A percentile compares a stretch with the other conserved stretches of the same genome.
These are phyloP conservation scores for Salminus brasiliensis DNA, from an alignment of 2,113 vertebrate genomes.

Conservation along the genomic window DNA sequence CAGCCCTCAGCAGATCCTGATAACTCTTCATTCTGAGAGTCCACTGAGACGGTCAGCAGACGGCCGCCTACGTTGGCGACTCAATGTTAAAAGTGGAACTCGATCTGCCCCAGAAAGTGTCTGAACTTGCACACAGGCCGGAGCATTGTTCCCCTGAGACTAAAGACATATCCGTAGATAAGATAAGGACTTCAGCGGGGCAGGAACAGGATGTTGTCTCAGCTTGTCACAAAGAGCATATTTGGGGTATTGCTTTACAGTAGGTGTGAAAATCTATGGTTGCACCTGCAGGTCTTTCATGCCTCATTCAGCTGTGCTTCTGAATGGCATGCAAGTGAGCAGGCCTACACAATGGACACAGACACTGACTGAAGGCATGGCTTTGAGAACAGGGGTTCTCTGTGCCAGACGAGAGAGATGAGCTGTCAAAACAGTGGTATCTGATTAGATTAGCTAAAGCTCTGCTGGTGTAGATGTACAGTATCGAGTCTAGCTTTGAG, in stretches of 20 bases:
- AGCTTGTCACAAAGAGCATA: background rate
- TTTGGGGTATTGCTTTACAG: background rate
- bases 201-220: conserved; percentile 56
- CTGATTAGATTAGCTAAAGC: background rate
- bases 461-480: background rate
- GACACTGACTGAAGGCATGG: background rate
- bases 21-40: too few species aligned
- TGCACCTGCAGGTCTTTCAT: background rate
- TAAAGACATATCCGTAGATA: conserved; percentile 27
- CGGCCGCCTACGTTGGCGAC: too few species aligned
- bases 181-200: background rate
- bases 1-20: background rate
- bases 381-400: background rate
- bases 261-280: conserved; percentile 3
- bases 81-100: conserved; percentile 40
- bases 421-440: background rate
- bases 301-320: background rate
- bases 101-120: background rate
- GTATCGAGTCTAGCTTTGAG: too few species aligned
- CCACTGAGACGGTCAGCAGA: too few species aligned
- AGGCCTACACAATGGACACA: background rate
- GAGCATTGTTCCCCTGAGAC: background rate
- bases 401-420: background rate
- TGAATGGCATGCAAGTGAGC: conserved; percentile 7
- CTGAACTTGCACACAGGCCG: background rate